Evolutionary conservation across 2,888 invertebrate species (phyloP).

Genomic region (Diarsia rubi): DNA sequence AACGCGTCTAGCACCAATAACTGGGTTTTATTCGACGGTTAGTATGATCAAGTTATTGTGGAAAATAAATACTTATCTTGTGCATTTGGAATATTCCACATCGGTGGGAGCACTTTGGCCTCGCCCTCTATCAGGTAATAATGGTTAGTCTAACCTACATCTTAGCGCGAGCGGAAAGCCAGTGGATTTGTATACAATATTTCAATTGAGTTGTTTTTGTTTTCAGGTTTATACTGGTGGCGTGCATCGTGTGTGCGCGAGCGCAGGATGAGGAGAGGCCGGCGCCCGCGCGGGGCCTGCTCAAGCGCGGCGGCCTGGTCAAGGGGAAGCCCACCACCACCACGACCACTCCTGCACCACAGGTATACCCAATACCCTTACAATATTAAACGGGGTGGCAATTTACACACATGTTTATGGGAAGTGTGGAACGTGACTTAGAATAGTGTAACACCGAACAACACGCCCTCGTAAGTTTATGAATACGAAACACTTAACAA

Average conservation of each 20-base stretch:
- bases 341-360: conserved; percentile 83
- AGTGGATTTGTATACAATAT: background rate
- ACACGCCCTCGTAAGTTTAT: no score
- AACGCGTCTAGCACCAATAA: background rate
- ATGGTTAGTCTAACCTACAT: background rate
- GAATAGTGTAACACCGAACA: no score
- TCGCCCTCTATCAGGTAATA: background rate
- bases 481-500: no score
- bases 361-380: conserved; percentile 71
- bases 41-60: background rate
- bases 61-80: background rate
- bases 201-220: conserved; percentile 22
- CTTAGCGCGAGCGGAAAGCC: background rate
- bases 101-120: background rate
- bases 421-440: no score
- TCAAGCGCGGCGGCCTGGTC: conserved; percentile 80
- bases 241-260: conserved; percentile 79
- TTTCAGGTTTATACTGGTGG: conserved; percentile 83
- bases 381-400: background rate
- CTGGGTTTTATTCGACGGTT: conserved; percentile 11
- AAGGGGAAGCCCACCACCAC: conserved; percentile 85
- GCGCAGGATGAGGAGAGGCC: conserved; percentile 83
- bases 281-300: conserved; percentile 76
- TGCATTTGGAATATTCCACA: background rate
- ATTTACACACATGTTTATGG: background rate